Evolutionary conservation across 2,888 invertebrate species (phyloP), one percentile per base, ranked within the genome.

Genomic region (Sinotaia quadrata): DNA sequence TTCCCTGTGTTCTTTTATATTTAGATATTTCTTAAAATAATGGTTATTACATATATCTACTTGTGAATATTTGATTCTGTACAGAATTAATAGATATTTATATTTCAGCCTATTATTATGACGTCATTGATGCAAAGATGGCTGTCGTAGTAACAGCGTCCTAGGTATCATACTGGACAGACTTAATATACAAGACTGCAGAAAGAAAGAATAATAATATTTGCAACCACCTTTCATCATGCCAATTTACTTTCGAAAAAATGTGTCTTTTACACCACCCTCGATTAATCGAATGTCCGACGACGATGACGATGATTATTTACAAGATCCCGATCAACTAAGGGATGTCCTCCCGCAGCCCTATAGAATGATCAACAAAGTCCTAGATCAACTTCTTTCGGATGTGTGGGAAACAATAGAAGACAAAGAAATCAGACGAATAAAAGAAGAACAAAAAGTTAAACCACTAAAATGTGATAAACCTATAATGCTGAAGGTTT

Each of bases 321-420:
- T 86, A 12, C 74, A 76, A 52, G 87, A 87, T 62, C 87, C 87
- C 15, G 86, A 85, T 34, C 81, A 82, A 67, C 59, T 84, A 29
- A 75, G 79, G 44, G 87, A 86, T 71, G 59, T 63, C 44, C 69
- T 87, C 12, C 87, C 87, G 29, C 87, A 87, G 71, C 87, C 87
- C 1, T 87, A 82, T 75, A 81, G 87, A 2, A 82, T 86, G 82
- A 78, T 87, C n/a, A 81, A 86, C 66, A 85, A 83, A 74, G 74
- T 86, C 47, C 41, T 87, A 5, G 62, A 59, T n/a, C 69, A 76
- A 52, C 60, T 85, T 33, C 63, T 85, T n/a, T 85, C 86, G 58
- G 78, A 79, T n/a, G 81, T 78, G 27, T 87, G 85, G 85, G 80
- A 82, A 12, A 72, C 79, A 15, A 79, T 86, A 52, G 75, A 80